Evolutionary conservation across 2,113 vertebrate species (phyloP), one percentile per base, ranked within the genome.

Genomic region (Axis porcinus): DNA sequence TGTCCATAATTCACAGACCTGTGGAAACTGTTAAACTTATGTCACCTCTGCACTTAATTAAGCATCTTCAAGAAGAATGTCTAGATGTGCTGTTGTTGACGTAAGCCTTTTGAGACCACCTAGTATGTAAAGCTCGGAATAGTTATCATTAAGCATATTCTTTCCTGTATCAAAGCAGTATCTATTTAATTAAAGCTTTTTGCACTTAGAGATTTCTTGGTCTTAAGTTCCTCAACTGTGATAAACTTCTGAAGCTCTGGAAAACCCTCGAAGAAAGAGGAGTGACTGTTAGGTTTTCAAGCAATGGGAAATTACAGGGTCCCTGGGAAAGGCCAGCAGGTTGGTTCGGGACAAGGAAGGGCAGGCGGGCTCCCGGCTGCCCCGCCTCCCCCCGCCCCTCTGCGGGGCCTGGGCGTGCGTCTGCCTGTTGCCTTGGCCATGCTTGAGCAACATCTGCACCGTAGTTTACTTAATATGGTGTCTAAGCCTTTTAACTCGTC

Each of bases 111-210:
- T 54, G 21, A 83, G 70, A 76, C 60, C 70, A 40, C 64, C 50
- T 74, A 92, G 17, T 62, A 45, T 8, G 0, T 86, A 12, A 45
- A 64, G 64, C 30, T 90, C 12, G 76, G 67, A 81, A 52, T 25
- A 30, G 52, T 47, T 95, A 87, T 16, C 67, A 40, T 23, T 86
- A 60, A 43, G 36, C 33, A 8, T 47, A n/a, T 47, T 45, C 84
- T 82, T 79, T 89, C 57, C 47, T 30, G 11, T 87, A 89, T 96
- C 43, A 82, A 28, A 97, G 87, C 52, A 93, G 21, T 88, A 47
- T 86, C 81, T 93, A 15, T 74, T 64, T 96, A 91, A 33, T 85
- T 93, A 83, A 97, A 88, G 30, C 89, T 15, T 70, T 84, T 89
- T 84, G 23, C 58, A 70, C 36, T 91, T 91, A 60, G n/a, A 93